Base-by-base conservation (phyloP, 2,888 invertebrate genomes). In the Unio pictorum region DNA sequence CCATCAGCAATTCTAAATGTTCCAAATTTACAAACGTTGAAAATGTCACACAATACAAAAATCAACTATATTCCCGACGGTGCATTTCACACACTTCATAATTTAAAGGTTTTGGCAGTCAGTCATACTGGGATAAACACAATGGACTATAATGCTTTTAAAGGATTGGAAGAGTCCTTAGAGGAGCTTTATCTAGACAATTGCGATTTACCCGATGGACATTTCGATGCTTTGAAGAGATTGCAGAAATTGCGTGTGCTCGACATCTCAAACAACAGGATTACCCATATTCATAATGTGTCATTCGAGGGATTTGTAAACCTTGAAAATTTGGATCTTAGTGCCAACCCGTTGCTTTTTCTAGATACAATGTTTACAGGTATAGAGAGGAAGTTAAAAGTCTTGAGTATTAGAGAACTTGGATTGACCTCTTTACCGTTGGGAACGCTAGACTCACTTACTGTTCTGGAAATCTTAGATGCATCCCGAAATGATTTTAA, bases 231-330 rank as follows among this genome's bases (percentile, higher is more conserved):
- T 2, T 61, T 77, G 66, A 71, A 71, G 64, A 64, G 64, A 54
- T 56, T 77, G 17, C 65, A 63, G 57, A 60, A 56, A 57, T 64
- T 77, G 26, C 58, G 66, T n/a, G 23, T 23, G 26, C 60, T 77
- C 3, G 74, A 77, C 67, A 66, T 77, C 28, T 77, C 77, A 0
- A 74, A 77, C 61, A 77, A 77, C 64, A 71, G 66, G 58, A 77
- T 77, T 56, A 67, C 74, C n/a, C 74, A 74, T 45, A 73, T 77
- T 71, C 77, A 77, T 57, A 77, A 77, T 55, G 71, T 67, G 20
- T 77, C 77, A 4, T 77, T 74, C 59, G 71, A 67, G 54, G 74
- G 77, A 17, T 77, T 77, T 58, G 61, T 64, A n/a, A 54, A 71
- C 23, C 60, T 77, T 6, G 71, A 77, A 56, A 71, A 71, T 28